Evolutionary conservation across 2,113 vertebrate species (phyloP), one percentile per base, ranked within the genome.

Genomic region (Pimephales promelas): DNA sequence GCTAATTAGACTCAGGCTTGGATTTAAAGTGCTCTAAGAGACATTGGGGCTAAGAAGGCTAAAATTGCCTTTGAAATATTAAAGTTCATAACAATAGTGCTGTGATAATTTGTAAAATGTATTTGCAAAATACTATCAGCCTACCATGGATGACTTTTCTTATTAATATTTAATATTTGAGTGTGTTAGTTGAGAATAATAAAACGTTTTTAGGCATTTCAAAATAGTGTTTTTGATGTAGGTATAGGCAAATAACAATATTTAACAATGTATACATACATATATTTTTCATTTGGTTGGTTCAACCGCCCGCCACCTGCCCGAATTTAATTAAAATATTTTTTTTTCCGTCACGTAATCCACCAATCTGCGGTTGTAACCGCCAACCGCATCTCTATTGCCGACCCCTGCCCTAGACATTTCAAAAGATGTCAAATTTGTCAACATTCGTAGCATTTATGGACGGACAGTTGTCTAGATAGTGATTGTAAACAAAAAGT

Each of bases 1-100:
- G 61, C 71, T 81, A 54, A 81, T 78, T 43, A 79, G 56, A 34
- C 47, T 79, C 22, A 40, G 56, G 70, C n/a, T 59, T 74, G 71
- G 18, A 36, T 52, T 72, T 75, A 52, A 54, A 76, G 49, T 56
- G 49, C 73, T 54, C 24, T 52, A 26, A 52, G 45, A 34, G 49
- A 75, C 45, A 34, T 26, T 56, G 47, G 13, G 71, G 73, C 28
- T 54, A 75, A 49, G 26, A 54, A 20, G 73, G 6, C 24, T 52
- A 74, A 49, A 18, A 45, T 57, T 57, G 18, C n/a, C 47, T 54
- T 1, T 54, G 13, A 20, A 54, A 31, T 54, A 56, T 45, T 40
- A 43, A 45, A 0, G 3, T 10, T 31, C 18, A 8, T 54, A 54
- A 62, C 59, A 62, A 66, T 31, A 34, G 36, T 43, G 68, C 13